Evolutionary conservation across 2,113 vertebrate genomes (phyloP).

Genomic region (Macquaria ambigua): DNA sequence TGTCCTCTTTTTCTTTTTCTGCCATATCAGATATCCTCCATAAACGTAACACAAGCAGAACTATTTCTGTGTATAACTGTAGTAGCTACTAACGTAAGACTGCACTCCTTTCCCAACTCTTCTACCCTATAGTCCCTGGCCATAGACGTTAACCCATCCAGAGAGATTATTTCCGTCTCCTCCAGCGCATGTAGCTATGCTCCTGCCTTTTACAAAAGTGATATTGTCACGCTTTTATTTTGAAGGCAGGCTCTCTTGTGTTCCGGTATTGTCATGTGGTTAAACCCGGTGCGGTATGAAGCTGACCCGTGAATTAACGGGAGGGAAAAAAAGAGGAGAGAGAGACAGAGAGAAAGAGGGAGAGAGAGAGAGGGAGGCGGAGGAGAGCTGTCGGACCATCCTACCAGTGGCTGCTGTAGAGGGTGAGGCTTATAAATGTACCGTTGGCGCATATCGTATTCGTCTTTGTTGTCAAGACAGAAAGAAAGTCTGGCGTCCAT

Average conservation of each 20-base stretch:
- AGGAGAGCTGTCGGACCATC: conserved; percentile 65
- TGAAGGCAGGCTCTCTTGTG: conserved; percentile 43
- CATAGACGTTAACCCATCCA: too few species aligned
- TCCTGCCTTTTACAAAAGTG: not conserved
- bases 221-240: conserved; percentile 42
- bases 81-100: too few species aligned
- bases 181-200: not conserved
- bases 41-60: too few species aligned
- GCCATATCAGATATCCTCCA: too few species aligned
- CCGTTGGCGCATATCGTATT: conserved; percentile 14
- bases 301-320: conserved; percentile 20
- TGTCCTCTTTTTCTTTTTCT: too few species aligned
- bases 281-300: conserved; percentile 22
- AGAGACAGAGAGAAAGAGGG: conserved; percentile 1
- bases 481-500: conserved; percentile 34
- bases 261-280: conserved; percentile 58
- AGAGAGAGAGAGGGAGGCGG: conserved; percentile 36
- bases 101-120: too few species aligned
- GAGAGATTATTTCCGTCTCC: not conserved
- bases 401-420: conserved; percentile 64
- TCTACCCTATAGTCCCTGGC: too few species aligned
- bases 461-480: conserved; percentile 62
- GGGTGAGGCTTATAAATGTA: conserved; percentile 72
- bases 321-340: conserved; percentile 42
- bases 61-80: too few species aligned